Conservation (phyloP, 2,797 vertebrate genomes). For the Limosa lapponica region DNA sequence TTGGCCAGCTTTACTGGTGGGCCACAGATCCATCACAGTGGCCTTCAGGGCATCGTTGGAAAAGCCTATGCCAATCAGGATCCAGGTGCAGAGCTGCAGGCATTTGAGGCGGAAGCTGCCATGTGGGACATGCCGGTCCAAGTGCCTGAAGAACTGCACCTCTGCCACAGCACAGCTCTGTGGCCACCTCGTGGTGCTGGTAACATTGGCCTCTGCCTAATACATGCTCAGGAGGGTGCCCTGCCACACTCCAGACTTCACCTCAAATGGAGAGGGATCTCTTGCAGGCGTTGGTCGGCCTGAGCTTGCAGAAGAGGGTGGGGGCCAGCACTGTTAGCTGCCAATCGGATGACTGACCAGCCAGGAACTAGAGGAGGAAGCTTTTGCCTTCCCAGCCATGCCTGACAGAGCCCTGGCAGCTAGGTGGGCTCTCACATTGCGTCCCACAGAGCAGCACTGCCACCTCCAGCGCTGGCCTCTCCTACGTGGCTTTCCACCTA, state of each 20-base stretch:
- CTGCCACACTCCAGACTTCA: not conserved
- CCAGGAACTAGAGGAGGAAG: not conserved
- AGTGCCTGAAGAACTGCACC: not conserved
- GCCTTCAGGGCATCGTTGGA: not conserved
- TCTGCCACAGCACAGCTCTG: not conserved
- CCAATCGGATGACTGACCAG: not conserved
- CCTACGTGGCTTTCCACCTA: not conserved
- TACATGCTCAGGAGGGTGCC: not conserved
- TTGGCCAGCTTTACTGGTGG: not conserved
- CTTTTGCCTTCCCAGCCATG: not conserved
- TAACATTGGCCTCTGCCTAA: not conserved
- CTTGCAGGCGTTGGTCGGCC: not conserved
- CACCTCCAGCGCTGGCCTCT: not conserved
- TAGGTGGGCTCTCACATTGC: not conserved
- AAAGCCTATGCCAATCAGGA: not conserved
- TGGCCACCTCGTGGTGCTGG: not conserved
- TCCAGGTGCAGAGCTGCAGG: not conserved
- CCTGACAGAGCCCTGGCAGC: not conserved
- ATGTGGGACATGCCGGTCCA: not conserved
- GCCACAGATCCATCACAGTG: not conserved
- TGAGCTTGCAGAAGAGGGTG: not conserved
- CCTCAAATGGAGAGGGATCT: not conserved
- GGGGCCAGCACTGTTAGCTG: not conserved
- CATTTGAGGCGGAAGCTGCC: not conserved
- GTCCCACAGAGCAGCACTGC: not conserved